Evolutionary conservation across 2,888 invertebrate genomes (phyloP).

Genomic region (Cordylochernes scorpioides): DNA sequence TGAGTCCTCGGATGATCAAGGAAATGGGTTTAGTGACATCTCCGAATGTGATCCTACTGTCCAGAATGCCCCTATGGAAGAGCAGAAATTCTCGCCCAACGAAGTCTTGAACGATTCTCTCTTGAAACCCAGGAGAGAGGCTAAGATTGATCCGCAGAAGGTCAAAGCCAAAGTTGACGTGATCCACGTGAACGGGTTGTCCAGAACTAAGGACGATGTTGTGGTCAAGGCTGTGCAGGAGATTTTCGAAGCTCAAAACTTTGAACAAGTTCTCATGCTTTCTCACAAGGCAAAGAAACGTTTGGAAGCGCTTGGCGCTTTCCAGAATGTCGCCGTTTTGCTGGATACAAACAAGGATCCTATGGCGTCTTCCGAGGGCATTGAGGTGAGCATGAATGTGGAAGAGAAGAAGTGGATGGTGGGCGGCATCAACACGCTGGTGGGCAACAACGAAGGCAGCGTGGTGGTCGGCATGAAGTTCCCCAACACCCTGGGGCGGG

Average conservation of each 20-base stretch:
- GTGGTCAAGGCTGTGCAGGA: slow-evolving; percentile 47
- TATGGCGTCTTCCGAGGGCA: slow-evolving; percentile 40
- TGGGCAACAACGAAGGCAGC: slow-evolving; percentile 75
- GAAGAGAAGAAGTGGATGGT: slow-evolving; percentile 50
- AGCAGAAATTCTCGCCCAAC: no score
- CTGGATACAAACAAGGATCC: slow-evolving; percentile 64
- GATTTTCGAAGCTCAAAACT: slow-evolving; percentile 53
- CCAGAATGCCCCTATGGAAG: no score
- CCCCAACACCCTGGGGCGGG: slow-evolving; percentile 63
- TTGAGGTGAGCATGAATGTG: slow-evolving; percentile 65
- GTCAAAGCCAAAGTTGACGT: slow-evolving; percentile 62
- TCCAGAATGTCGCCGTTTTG: slow-evolving; percentile 51
- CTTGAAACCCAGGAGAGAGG: no score
- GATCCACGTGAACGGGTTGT: slow-evolving; percentile 56
- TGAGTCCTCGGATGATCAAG: no score
- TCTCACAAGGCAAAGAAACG: slow-evolving; percentile 38
- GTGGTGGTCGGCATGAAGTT: slow-evolving; percentile 36
- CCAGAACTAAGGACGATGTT: slow-evolving; percentile 64
- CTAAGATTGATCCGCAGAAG: no score
- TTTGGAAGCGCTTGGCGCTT: slow-evolving; percentile 58
- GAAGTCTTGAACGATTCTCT: no score
- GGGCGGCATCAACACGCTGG: slow-evolving; percentile 57
- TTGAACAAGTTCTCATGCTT: slow-evolving; percentile 42
- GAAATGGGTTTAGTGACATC: no score
- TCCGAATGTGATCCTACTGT: no score